A percentile compares a stretch with the other conserved stretches of the same genome.
Conservation (phyloP, 2,888 invertebrate species). For the Drosophila pseudotakahashii region DNA sequence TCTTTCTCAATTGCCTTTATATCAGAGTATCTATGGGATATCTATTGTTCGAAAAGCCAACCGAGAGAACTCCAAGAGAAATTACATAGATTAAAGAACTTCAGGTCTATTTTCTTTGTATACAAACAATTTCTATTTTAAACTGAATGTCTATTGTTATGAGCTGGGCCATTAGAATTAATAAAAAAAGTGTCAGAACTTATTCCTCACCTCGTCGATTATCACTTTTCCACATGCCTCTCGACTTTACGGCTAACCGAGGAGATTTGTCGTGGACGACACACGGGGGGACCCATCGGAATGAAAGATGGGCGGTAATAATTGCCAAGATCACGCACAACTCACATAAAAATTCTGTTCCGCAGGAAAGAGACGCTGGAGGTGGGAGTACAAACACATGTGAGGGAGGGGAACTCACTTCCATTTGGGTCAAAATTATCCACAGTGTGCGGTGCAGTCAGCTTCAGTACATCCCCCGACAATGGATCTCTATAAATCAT, state of each 20-base stretch:
- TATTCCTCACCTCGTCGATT: slow-evolving; percentile 58
- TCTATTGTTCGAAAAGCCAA: neutral
- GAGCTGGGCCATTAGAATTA: slow-evolving; percentile 40
- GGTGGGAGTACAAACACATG: slow-evolving; percentile 10
- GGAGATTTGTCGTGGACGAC: slow-evolving; percentile 62
- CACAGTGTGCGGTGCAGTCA: too few relatives aligned
- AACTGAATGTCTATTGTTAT: slow-evolving; percentile 23
- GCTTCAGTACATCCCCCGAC: slow-evolving; percentile 3
- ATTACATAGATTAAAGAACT: neutral
- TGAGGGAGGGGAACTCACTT: slow-evolving; percentile 1
- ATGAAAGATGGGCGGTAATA: slow-evolving; percentile 44
- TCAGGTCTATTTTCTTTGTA: neutral
- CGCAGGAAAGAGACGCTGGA: slow-evolving; percentile 8
- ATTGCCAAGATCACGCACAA: slow-evolving; percentile 67
- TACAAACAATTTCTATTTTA: slow-evolving; percentile 28
- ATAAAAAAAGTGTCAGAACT: slow-evolving; percentile 25
- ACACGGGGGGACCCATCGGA: neutral
- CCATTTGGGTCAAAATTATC: slow-evolving; percentile 31
- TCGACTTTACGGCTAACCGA: slow-evolving; percentile 65
- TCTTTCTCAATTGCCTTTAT: neutral
- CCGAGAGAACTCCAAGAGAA: neutral
- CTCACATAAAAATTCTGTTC: slow-evolving; percentile 52
- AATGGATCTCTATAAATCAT: slow-evolving; percentile 28
- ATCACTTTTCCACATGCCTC: slow-evolving; percentile 67
- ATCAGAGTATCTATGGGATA: slow-evolving; percentile 5